These are phyloP conservation scores for Zaprionus tsacasi DNA, from an alignment of 1,140 invertebrate genomes.

Conservation along the genomic window DNA sequence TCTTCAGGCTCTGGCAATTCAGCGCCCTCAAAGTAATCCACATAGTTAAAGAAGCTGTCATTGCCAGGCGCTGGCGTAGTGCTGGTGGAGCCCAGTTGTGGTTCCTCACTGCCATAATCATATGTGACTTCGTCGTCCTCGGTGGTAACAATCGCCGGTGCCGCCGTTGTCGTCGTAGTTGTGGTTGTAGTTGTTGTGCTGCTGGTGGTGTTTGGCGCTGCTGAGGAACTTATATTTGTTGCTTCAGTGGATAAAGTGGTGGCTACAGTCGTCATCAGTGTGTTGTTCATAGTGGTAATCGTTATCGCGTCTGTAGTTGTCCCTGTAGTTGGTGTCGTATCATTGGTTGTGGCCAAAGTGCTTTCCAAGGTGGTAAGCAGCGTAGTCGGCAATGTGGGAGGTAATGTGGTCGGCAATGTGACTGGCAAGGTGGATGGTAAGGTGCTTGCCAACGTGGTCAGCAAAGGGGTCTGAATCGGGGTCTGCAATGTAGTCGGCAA, in stretches of 20 bases:
- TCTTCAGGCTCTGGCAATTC: slow-evolving; percentile 32
- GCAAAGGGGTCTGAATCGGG: slow-evolving; percentile 33
- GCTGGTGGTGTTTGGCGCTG: slow-evolving; percentile 17
- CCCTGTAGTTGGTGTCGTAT: slow-evolving; percentile 27
- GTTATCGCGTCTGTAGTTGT: slow-evolving; percentile 30
- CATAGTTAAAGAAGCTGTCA: slow-evolving; percentile 69
- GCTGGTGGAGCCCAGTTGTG: slow-evolving; percentile 45
- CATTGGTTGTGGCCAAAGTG: slow-evolving; percentile 30
- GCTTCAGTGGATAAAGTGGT: slow-evolving; percentile 24
- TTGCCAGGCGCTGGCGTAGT: slow-evolving; percentile 63
- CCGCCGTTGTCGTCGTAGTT: slow-evolving; percentile 32
- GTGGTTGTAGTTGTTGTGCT: slow-evolving; percentile 23
- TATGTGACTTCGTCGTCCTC: slow-evolving; percentile 33
- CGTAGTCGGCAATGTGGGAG: slow-evolving; percentile 34
- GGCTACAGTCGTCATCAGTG: slow-evolving; percentile 23
- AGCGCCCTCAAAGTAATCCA: slow-evolving; percentile 67
- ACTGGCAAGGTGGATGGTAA: slow-evolving; percentile 36
- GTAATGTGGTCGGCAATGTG: slow-evolving; percentile 60
- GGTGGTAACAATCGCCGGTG: slow-evolving; percentile 21
- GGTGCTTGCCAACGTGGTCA: slow-evolving; percentile 35
- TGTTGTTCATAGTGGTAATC: slow-evolving; percentile 21
- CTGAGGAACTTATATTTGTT: slow-evolving; percentile 25
- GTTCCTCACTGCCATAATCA: slow-evolving; percentile 61
- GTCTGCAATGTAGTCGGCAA: slow-evolving; percentile 40
- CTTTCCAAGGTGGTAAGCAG: slow-evolving; percentile 37